Evolutionary conservation across 2,113 vertebrate genomes (phyloP), one percentile per base, ranked within the genome.

Genomic region (Chaenogobius annularis): DNA sequence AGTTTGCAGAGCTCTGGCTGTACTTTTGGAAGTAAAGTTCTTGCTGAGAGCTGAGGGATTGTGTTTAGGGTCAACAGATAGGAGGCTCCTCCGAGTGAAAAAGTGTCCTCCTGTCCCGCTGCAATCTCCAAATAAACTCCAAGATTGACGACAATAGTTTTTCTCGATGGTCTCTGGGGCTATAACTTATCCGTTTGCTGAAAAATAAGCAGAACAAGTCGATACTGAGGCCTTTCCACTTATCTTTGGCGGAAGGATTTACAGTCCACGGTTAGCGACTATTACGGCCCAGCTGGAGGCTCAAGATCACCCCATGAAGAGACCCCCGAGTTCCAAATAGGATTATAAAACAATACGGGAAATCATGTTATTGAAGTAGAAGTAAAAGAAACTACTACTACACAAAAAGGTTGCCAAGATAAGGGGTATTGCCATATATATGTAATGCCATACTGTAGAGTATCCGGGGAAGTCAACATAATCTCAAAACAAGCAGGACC

Each of bases 81-180:
- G 73, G 69, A 65, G 70, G 22, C 74, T 76, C 76, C 78, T 43
- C 64, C 3, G 68, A 3, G 9, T 77, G 75, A 91, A 74, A 80
- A 83, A 83, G 56, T 35, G 75, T 69, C 77, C 68, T 68, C 55
- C 74, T 75, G 66, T 68, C 68, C 58, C 48, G 66, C 61, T 58
- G 47, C 78, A 83, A 83, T 82, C 70, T 79, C 77, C 82, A 73
- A 88, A 83, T 88, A 87, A 89, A 84, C 78, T 65, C 43, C 14
- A 17, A 78, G 89, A 90, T 82, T 82, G 87, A 90, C 69, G 72
- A 78, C 65, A 70, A 40, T 69, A 50, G 55, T 64, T 69, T 70
- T 65, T 73, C 48, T 1, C 50, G 5, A 69, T 48, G n/a, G 85
- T 76, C 86, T 81, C 84, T 35, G 37, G 77, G 70, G 85, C 72